Evolutionary conservation across 2,113 vertebrate genomes (phyloP), one percentile per base, ranked within the genome.

Genomic region (Origma solitaria): DNA sequence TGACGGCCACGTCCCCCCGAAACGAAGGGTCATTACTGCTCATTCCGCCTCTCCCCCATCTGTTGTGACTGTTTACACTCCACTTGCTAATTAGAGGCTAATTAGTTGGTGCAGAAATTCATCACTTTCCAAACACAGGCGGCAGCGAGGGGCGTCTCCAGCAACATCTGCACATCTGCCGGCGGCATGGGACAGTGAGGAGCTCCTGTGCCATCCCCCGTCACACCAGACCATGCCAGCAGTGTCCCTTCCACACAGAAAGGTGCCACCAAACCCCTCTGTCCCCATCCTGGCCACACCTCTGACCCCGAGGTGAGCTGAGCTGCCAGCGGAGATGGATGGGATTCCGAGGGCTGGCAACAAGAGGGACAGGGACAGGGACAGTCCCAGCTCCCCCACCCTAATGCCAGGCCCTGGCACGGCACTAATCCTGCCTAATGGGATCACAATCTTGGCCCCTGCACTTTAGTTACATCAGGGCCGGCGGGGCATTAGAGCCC

Each of bases 1-100:
- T 9, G 53, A 54, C 81, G 64, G 38, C 49, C 70, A 62, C 14
- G 2, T 42, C 31, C 79, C 82, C 96, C 68, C 24, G 58, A 49
- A 38, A 77, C 4, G n/a, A 96, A 93, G 97, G 99, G 98, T 98
- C 98, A 98, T 98, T 98, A 98, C 91, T 60, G 97, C 97, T 98
- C 97, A 98, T 98, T 97, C 97, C 30, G 93, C 98, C 98, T 96
- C 97, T 97, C 97, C 97, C 97, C 98, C 98, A 99, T 99, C 98
- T 99, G 99, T 95, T 98, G 97, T 97, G 97, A 98, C 98, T 99
- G 98, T 99, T 99, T 98, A 98, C 98, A 98, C 98, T 98, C 98
- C 98, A 96, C 98, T 98, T 90, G 97, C 98, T 99, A 98, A 99
- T 99, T 98, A 99, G 97, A 97, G 97, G 96, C 98, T 99, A 99